These are phyloP conservation scores for Loripinus fragilis DNA, from an alignment of 2,888 invertebrate genomes.

Conservation along the genomic window DNA sequence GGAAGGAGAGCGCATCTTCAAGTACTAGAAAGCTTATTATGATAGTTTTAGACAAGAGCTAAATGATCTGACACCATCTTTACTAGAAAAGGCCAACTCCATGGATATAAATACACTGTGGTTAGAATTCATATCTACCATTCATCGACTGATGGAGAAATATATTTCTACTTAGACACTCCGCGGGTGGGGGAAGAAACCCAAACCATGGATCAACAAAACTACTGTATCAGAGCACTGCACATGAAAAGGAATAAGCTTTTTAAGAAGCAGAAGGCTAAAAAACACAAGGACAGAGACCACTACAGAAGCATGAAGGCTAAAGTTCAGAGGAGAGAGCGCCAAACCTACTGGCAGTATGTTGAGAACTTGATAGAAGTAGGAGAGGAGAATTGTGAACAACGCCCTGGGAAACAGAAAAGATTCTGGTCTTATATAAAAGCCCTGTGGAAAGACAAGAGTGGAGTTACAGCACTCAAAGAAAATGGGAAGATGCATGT, in stretches of 20 bases:
- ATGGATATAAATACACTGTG: neutral
- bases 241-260: neutral
- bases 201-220: neutral
- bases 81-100: neutral
- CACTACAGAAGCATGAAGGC: neutral
- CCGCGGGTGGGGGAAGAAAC: neutral
- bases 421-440: too few species aligned
- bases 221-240: neutral
- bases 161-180: neutral
- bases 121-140: neutral
- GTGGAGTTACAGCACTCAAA: too few species aligned
- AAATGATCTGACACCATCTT: too few species aligned
- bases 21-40: too few species aligned
- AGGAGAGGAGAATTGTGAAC: too few species aligned
- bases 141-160: conserved; percentile 1
- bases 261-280: neutral
- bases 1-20: too few species aligned
- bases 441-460: too few species aligned
- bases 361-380: conserved; percentile 1
- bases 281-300: neutral
- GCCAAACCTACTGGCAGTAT: conserved; percentile 4
- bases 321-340: neutral
- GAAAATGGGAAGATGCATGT: too few species aligned
- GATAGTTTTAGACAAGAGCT: too few species aligned
- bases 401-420: too few species aligned